A percentile compares a stretch with the other conserved stretches of the same genome.
Evolutionary conservation across 2,888 invertebrate species (phyloP).

Genomic region (Tetramorium bicarinatum): DNA sequence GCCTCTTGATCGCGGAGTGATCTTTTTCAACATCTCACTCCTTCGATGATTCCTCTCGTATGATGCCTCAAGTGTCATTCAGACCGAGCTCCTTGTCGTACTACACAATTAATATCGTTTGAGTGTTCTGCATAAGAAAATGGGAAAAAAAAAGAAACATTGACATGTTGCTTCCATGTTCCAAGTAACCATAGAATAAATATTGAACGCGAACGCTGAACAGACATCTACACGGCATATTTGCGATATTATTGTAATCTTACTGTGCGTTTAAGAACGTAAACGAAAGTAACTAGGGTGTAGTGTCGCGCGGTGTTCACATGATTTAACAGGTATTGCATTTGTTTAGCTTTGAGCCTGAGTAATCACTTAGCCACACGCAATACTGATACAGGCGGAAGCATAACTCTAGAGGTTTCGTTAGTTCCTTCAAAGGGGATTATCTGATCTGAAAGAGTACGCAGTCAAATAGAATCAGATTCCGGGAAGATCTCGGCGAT

Average conservation of each 20-base stretch:
- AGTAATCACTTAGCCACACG: conserved; percentile 43
- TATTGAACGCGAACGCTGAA: conserved; percentile 51
- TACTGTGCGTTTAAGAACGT: conserved; percentile 46
- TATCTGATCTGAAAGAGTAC: conserved; percentile 15
- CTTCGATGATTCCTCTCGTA: conserved; percentile 32
- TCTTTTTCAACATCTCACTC: neutral
- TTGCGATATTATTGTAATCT: conserved; percentile 50
- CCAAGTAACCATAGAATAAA: conserved; percentile 63
- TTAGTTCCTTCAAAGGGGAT: conserved; percentile 15
- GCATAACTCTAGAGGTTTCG: conserved; percentile 19
- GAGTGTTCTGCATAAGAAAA: conserved; percentile 62
- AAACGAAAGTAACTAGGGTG: conserved; percentile 54
- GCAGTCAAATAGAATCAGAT: neutral
- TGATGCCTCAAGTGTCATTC: conserved; percentile 53
- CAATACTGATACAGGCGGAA: conserved; percentile 11
- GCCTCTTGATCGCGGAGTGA: neutral
- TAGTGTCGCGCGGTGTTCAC: conserved; percentile 44
- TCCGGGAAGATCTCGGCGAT: neutral
- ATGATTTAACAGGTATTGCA: conserved; percentile 36
- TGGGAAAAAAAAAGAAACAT: conserved; percentile 47
- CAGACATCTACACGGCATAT: conserved; percentile 62
- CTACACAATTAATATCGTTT: conserved; percentile 71
- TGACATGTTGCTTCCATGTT: conserved; percentile 66
- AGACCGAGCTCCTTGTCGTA: conserved; percentile 58
- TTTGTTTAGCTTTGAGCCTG: conserved; percentile 55